Evolutionary conservation across 2,888 invertebrate genomes (phyloP).

Genomic region (Lithophane ornitopus): DNA sequence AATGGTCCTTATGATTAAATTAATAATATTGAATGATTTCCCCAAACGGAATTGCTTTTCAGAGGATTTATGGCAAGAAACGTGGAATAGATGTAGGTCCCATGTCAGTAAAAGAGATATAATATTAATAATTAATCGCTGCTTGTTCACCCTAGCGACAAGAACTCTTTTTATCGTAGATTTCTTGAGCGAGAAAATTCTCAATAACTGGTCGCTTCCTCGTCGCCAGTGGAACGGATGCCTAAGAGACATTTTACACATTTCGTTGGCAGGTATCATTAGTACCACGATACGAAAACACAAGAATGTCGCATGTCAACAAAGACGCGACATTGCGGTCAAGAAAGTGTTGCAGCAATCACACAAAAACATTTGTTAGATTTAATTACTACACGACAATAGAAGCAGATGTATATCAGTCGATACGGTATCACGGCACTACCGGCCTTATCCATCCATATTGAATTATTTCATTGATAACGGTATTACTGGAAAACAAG

Average conservation of each 20-base stretch:
- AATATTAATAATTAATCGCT: background rate
- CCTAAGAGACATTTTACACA: background rate
- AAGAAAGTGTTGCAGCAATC: conserved; percentile 16
- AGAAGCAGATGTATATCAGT: conserved; percentile 56
- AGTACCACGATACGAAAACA: background rate
- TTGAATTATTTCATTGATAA: conserved; percentile 50
- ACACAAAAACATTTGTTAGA: conserved; percentile 42
- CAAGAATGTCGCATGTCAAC: background rate
- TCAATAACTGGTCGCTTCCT: background rate
- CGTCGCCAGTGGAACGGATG: background rate
- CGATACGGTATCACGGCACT: conserved; percentile 52
- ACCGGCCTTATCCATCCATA: conserved; percentile 52
- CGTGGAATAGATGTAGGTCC: background rate
- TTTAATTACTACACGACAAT: conserved; percentile 48
- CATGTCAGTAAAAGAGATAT: background rate
- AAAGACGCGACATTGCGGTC: background rate
- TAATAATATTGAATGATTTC: too few relatives aligned
- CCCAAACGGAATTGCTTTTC: background rate
- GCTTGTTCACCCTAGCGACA: background rate
- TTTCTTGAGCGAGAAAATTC: background rate
- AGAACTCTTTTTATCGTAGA: background rate
- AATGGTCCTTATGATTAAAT: too few relatives aligned
- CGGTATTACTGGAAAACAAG: conserved; percentile 45
- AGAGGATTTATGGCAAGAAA: background rate
- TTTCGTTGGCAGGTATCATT: background rate